These are phyloP conservation scores for Ailuropoda melanoleuca DNA, from an alignment of 2,113 vertebrate species.

Conservation along the genomic window DNA sequence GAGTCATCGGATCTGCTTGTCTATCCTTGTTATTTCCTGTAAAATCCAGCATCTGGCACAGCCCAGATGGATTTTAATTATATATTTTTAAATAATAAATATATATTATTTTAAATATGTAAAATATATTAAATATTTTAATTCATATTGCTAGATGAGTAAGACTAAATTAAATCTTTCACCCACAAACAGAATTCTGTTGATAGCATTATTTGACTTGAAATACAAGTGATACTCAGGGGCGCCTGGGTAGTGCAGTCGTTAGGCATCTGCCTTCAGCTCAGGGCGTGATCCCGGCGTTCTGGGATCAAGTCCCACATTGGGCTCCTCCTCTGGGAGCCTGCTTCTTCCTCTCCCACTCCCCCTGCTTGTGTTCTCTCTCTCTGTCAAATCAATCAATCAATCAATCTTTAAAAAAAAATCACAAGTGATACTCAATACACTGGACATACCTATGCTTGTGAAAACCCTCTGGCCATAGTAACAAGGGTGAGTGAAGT, in stretches of 20 bases:
- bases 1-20: not conserved
- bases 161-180: not conserved
- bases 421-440: not conserved
- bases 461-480: not conserved
- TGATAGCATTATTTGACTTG: not conserved
- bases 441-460: not conserved
- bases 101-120: no score
- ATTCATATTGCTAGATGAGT: not conserved
- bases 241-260: no score
- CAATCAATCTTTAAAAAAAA: no score
- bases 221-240: not conserved
- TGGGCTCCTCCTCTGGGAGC: no score
- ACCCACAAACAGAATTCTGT: not conserved
- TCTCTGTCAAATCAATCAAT: no score
- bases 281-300: no score
- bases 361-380: no score
- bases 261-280: no score
- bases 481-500: not conserved
- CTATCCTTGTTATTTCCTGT: not conserved
- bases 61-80: no score
- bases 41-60: not conserved
- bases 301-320: no score
- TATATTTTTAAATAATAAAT: no score
- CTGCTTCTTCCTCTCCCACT: no score
- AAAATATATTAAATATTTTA: not conserved